Base-by-base conservation (phyloP, 1,140 invertebrate species). In the Archivesica marissinica region DNA sequence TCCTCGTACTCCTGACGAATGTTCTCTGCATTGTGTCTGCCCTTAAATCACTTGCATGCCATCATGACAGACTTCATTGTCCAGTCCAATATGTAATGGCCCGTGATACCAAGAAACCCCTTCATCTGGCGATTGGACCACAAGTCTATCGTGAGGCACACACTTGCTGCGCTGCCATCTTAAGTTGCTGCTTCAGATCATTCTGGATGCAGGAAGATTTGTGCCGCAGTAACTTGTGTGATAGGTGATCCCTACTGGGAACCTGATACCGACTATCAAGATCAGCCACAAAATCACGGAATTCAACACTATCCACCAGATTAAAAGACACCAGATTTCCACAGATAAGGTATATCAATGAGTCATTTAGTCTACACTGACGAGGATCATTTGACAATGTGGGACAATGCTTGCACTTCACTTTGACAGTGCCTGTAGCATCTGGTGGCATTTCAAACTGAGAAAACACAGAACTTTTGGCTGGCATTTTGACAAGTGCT, bases 1-100 rank as follows among this genome's bases (percentile, higher is more conserved):
- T 84, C 72, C 41, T 77, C 81, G 23, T 84, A 77, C 30, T 84
- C 74, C 28, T 84, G 81, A 4, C 81, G n/a, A 30, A 77, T 84
- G 38, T 75, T 76, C 39, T 84, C 74, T 13, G 30, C 61, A 23
- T 11, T n/a, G n/a, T n/a, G n/a, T n/a, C n/a, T n/a, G n/a, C n/a
- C n/a, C n/a, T n/a, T n/a, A n/a, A n/a, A n/a, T 39, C 61, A 13
- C 41, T 38, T 15, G 33, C 61, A 66, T 3, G 61, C 30, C 9
- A 66, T 35, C 35, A 39, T 66, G 0, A 85, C 44, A 17, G 74
- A 68, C 39, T 85, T 47, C 52, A 78, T 30, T 39, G 44, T 54
- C 41, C 59, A 70, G 47, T 59, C 82, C 38, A 78, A 52, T 56
- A 85, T 77, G 25, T 50, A 78, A 44, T 85, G 82, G 38, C 74